phyloP scores from a whole-genome alignment of 2,888 invertebrate genomes.

The Smittia aterrima region DNA sequence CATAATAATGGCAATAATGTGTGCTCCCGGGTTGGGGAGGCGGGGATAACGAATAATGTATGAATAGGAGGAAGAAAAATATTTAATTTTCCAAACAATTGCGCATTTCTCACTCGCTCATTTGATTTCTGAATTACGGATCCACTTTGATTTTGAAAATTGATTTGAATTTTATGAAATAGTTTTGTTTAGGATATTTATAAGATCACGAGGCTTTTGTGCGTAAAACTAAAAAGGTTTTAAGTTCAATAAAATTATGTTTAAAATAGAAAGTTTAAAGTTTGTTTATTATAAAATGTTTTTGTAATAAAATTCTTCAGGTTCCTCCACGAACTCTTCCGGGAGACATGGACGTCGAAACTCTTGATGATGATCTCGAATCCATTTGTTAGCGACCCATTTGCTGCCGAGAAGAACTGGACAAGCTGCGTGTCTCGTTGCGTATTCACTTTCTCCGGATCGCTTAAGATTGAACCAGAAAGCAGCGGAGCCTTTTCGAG shows the following conservation, averaged over 20 bases:
- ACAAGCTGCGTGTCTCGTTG: constrained; percentile 88
- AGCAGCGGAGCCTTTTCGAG: constrained; percentile 59
- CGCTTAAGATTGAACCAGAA: constrained; percentile 62
- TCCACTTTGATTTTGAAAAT: too few species aligned
- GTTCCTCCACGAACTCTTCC: not conserved
- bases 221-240: too few species aligned
- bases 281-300: not conserved
- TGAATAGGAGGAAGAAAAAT: too few species aligned
- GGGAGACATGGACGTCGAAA: constrained; percentile 61
- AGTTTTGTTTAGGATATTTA: too few species aligned
- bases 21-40: too few species aligned
- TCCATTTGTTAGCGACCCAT: constrained; percentile 53
- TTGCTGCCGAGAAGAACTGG: constrained; percentile 81
- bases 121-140: not conserved
- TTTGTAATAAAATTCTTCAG: not conserved
- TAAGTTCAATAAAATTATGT: too few species aligned
- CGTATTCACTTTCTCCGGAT: constrained; percentile 74
- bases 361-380: constrained; percentile 85
- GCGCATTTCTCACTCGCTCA: not conserved
- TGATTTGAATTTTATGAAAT: too few species aligned
- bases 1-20: too few species aligned
- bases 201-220: too few species aligned
- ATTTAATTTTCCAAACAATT: constrained; percentile 33
- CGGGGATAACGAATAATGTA: too few species aligned
- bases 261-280: too few species aligned